Base-by-base conservation (phyloP, 2,113 vertebrate species). In the Megalops atlanticus region DNA sequence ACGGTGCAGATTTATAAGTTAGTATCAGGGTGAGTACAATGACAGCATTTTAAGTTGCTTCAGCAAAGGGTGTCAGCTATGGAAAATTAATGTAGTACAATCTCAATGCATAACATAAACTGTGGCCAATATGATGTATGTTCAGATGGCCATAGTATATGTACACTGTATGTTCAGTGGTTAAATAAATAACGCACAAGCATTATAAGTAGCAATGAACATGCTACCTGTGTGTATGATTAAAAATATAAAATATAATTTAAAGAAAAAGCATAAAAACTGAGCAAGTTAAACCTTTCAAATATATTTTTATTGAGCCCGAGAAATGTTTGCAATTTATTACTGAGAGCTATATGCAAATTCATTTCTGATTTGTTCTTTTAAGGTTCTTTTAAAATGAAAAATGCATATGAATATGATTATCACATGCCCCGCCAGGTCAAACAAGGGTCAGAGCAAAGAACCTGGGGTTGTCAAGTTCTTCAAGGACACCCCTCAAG, bases 401-500 rank as follows among this genome's bases (percentile, higher is more conserved):
- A 18, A 24, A 18, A 58, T 18, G 52, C 52, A 8, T 64, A 31
- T 64, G 58, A 64, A 64, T 24, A 64, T 27, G 58, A 64, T 64
- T 64, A 64, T 64, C 58, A 31, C 27, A 11, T 64, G 58, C 21
- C 52, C 52, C 6, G 5, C 12, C 1, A 64, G 58, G 58, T 64
- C 58, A 64, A 11, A 64, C 2, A 27, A 31, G 58, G 27, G 58
- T 64, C n/a, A 64, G 58, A 24, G n/a, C n/a, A 31, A 64, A 64
- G 58, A 71, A 71, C 36, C 35, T 71, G 69, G 35, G 69, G 35
- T 71, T 71, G 35, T 38, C 69, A 38, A 71, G 58, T 64, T 64
- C 58, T 64, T 27, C 58, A 64, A 31, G 58, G 58, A 64, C 5
- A 10, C 58, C 58, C 31, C 58, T 71, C 12, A 35, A 71, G 69